Percentiles rank a stretch among this genome's conserved stretches.
Conservation (phyloP, 1,140 invertebrate genomes). For the Eriosoma lanigerum region DNA sequence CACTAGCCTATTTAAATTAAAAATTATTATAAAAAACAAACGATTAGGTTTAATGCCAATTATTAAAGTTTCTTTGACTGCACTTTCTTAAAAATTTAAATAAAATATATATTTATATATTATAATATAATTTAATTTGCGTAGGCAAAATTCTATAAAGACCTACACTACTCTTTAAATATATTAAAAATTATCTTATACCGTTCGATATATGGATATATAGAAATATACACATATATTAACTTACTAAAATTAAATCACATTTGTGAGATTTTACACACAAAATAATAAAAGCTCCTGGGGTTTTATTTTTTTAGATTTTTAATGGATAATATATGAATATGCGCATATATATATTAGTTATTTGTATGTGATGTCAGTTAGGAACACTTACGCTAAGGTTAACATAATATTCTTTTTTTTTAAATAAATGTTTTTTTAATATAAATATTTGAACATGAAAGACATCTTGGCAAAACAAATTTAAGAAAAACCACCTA, state of each 20-base stretch:
- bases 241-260: constrained; percentile 26
- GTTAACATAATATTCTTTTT: constrained; percentile 15
- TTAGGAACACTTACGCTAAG: constrained; percentile 35
- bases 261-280: constrained; percentile 2
- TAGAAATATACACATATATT: not conserved
- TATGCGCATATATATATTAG: not conserved
- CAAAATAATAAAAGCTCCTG: constrained; percentile 32
- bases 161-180: constrained; percentile 18
- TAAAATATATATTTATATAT: constrained; percentile 18
- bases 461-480: constrained; percentile 49
- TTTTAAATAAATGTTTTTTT: not conserved
- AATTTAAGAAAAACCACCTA: constrained; percentile 5
- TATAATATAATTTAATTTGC: constrained; percentile 19
- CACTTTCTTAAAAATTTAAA: not conserved
- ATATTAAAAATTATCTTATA: constrained; percentile 36
- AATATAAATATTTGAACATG: constrained; percentile 32
- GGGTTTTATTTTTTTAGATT: constrained; percentile 22
- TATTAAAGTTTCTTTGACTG: constrained; percentile 45
- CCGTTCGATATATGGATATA: constrained; percentile 5
- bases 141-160: constrained; percentile 5
- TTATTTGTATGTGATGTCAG: constrained; percentile 35
- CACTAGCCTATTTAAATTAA: constrained; percentile 50
- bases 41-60: constrained; percentile 32
- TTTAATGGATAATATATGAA: not conserved
- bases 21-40: constrained; percentile 37